A percentile compares a stretch with the other conserved stretches of the same genome.
phyloP scores from a whole-genome alignment of 1,140 invertebrate genomes.

The Drosophila parabipectinata region DNA sequence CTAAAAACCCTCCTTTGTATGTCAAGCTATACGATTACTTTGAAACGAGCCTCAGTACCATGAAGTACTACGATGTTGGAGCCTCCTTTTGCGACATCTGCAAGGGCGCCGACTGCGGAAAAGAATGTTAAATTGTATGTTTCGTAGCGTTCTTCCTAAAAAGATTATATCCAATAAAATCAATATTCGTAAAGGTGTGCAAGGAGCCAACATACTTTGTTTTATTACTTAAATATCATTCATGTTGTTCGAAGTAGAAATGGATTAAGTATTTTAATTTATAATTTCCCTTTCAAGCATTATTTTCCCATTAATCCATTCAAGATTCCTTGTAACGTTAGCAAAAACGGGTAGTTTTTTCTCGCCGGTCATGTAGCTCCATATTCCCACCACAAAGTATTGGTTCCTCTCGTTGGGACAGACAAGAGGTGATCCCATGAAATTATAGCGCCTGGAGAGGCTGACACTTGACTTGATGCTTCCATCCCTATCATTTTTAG shows the following conservation, averaged over 20 bases:
- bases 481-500: no score
- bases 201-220: no score
- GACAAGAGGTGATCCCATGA: constrained; percentile 17
- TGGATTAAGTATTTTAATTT: no score
- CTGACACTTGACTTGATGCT: neutral
- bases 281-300: no score
- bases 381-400: constrained; percentile 18
- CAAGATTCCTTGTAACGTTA: no score
- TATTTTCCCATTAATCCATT: constrained; percentile 13
- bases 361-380: neutral
- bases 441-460: neutral
- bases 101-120: constrained; percentile 87
- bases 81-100: constrained; percentile 91
- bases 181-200: no score
- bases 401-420: constrained; percentile 15
- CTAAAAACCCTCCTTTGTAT: constrained; percentile 93
- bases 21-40: constrained; percentile 97
- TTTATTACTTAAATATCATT: no score
- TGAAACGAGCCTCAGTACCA: constrained; percentile 88
- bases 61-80: constrained; percentile 89
- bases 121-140: neutral
- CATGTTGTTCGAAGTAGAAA: no score
- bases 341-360: no score
- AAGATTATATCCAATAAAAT: no score
- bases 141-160: no score